Evolutionary conservation across 2,888 invertebrate species (phyloP), one percentile per base, ranked within the genome.

Genomic region (Laothoe populi): DNA sequence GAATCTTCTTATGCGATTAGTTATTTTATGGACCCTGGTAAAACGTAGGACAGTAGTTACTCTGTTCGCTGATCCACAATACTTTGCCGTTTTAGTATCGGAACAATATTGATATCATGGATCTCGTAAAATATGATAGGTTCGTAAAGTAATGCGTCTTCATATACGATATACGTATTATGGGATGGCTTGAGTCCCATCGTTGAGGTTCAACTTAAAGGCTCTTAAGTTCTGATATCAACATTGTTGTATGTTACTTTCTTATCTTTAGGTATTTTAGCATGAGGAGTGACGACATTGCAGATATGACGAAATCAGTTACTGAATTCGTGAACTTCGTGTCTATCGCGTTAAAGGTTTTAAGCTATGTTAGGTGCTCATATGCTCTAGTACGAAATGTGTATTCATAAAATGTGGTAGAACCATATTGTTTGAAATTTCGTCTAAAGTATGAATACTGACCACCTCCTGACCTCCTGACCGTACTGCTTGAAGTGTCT

Each of bases 71-170:
- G 31, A 53, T 53, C 31, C 10, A 19, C 13, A 35, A 35, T 35
- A 19, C 53, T 35, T 19, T 35, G 49, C 42, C 44, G 44, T 64
- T 62, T 49, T 49, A 48, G 46, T 42, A 44, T 59, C 61, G 23
- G 45, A 53, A 62, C 62, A 60, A 64, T 63, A 65, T 65, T 63
- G 53, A 31, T 49, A 40, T 49, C 31, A 60, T 42, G 31, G 40
- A 42, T 61, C 57, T 59, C 64, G 42, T 65, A 65, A 65, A 65
- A 40, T 65, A 61, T 60, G 59, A 65, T 65, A 21, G 19, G 59
- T 24, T 63, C 64, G 38, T 65, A 65, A 65, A 65, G 59, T 59
- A 40, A 16, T 31, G 49, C 48, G 62, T 60, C 49, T 62, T 61
- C 64, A 65, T 61, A 60, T 62, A 59, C 61, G 61, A 63, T 59